These are phyloP conservation scores for Aethina tumida DNA, from an alignment of 1,140 invertebrate genomes.

Conservation along the genomic window DNA sequence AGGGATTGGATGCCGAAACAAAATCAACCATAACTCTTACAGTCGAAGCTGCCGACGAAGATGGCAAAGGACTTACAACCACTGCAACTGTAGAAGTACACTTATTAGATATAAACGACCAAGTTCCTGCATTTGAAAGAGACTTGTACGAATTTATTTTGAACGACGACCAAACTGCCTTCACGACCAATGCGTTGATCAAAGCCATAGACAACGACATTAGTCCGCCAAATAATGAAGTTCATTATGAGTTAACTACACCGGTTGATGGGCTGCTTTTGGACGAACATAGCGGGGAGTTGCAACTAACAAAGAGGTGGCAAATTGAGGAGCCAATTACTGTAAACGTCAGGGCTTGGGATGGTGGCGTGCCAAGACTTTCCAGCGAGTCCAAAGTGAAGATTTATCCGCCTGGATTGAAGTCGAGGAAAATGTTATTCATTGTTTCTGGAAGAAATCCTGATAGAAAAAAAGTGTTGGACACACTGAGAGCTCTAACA, in stretches of 20 bases:
- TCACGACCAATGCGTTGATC: slow-evolving; percentile 59
- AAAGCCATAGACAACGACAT: slow-evolving; percentile 75
- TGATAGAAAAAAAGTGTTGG: slow-evolving; percentile 58
- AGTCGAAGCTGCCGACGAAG: slow-evolving; percentile 77
- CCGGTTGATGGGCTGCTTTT: slow-evolving; percentile 39
- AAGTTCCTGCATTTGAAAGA: slow-evolving; percentile 72
- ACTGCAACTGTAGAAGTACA: slow-evolving; percentile 62
- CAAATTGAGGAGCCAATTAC: slow-evolving; percentile 17
- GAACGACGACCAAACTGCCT: slow-evolving; percentile 58
- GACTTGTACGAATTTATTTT: slow-evolving; percentile 73
- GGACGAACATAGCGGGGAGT: slow-evolving; percentile 63
- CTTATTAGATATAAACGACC: slow-evolving; percentile 79
- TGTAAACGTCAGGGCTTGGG: slow-evolving; percentile 60
- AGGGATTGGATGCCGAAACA: slow-evolving; percentile 74
- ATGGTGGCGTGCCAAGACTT: slow-evolving; percentile 66
- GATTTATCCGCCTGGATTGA: slow-evolving; percentile 55
- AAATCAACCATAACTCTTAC: slow-evolving; percentile 63
- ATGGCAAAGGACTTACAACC: slow-evolving; percentile 65
- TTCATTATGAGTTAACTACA: slow-evolving; percentile 69
- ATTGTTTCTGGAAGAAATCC: slow-evolving; percentile 64
- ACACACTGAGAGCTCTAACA: slow-evolving; percentile 62
- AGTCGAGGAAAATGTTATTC: slow-evolving; percentile 63
- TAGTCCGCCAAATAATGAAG: slow-evolving; percentile 74
- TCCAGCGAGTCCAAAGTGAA: slow-evolving; percentile 54
- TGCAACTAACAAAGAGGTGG: slow-evolving; percentile 28